These are phyloP conservation scores for Oryzias curvinotus DNA, from an alignment of 2,113 vertebrate species.

Conservation along the genomic window DNA sequence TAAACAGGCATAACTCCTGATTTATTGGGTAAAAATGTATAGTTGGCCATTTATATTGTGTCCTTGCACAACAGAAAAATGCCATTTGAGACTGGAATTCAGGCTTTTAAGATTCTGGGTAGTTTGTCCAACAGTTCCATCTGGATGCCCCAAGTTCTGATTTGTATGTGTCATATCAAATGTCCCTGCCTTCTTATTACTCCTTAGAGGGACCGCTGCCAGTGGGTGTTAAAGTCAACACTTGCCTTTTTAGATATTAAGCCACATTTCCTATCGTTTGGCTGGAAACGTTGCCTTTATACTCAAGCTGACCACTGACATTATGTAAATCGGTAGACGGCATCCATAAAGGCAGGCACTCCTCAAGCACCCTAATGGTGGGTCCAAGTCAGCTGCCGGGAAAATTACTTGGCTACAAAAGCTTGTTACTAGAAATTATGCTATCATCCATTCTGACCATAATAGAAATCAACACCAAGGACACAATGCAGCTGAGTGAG, in stretches of 20 bases:
- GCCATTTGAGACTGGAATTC: slow-evolving; percentile 13
- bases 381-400: slow-evolving; percentile 5
- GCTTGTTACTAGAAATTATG: background rate
- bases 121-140: slow-evolving; percentile 8
- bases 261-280: slow-evolving; percentile 32
- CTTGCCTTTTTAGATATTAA: slow-evolving; percentile 38
- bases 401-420: background rate
- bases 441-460: background rate
- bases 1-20: background rate
- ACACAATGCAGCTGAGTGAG: background rate
- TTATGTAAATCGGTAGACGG: slow-evolving; percentile 36
- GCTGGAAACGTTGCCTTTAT: slow-evolving; percentile 24
- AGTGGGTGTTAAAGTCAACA: slow-evolving; percentile 44
- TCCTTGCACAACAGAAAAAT: slow-evolving; percentile 1
- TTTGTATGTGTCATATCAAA: slow-evolving; percentile 35
- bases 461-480: slow-evolving; percentile 3
- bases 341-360: slow-evolving; percentile 36
- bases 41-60: no score
- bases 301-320: slow-evolving; percentile 43
- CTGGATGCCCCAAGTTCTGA: slow-evolving; percentile 29
- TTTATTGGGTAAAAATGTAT: no score
- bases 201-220: slow-evolving; percentile 31
- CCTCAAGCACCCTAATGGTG: slow-evolving; percentile 37
- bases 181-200: slow-evolving; percentile 27
- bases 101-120: slow-evolving; percentile 10